Base-by-base conservation (phyloP, 2,113 vertebrate species). In the Sebastes schlegelii region DNA sequence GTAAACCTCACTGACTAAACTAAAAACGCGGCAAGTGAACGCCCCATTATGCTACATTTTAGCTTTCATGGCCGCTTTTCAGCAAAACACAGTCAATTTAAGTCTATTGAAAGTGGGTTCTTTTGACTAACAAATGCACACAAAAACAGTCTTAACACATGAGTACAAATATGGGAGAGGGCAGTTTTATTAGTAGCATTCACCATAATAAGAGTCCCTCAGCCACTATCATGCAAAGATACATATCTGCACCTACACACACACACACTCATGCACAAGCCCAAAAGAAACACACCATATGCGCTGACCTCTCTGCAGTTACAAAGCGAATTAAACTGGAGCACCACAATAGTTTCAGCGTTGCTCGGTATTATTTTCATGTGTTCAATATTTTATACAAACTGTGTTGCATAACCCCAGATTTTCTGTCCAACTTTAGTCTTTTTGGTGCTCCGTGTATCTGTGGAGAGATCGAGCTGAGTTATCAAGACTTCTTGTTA, bases 351-450 rank as follows among this genome's bases (percentile, higher is more conserved):
- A 14, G 34, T 49, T 80, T 51, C 6, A 58, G 21, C 13, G 21
- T 51, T 66, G n/a, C 61, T 85, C 42, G 66, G 23, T 69, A 34
- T 83, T 72, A 79, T 84, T 75, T 83, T 81, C 34, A 83, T 63
- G 69, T 83, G 19, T 60, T 86, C n/a, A 86, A 85, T 85, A 79
- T 86, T 89, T 83, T 49, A 88, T 78, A 49, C 43, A 42, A 66
- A 43, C 68, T 42, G 43, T 52, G 48, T 77, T 91, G 70, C 26
- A 82, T 87, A 90, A 88, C 76, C 76, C 80, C 45, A 79, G 79
- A 85, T 84, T 84, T 74, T 58, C 65, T 69, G 58, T 76, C 68
- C 60, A 69, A 51, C 42, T 64, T 65, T 48, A 26, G 19, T 66
- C 21, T 79, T 61, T 85, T 34, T 34, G 34, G 65, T 66, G 74